phyloP scores from a whole-genome alignment of 2,113 vertebrate species.

The Rhagologus leucostigma region DNA sequence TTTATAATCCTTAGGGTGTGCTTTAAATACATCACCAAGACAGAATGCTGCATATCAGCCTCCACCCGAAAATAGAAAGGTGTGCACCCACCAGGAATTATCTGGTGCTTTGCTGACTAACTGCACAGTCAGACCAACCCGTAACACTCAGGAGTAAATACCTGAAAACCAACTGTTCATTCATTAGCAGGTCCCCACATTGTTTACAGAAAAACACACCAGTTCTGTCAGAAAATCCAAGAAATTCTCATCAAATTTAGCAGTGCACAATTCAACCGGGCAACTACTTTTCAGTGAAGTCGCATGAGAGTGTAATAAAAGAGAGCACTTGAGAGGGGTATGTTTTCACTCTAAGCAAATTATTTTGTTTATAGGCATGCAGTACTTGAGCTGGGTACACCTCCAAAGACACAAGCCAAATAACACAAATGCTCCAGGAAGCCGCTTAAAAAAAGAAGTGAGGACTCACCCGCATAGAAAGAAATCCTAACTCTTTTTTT shows the following conservation, averaged over 20 bases:
- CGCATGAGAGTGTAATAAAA: background rate
- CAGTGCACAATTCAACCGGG: background rate
- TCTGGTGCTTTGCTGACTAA: background rate
- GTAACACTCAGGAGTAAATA: background rate
- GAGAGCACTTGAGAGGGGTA: background rate
- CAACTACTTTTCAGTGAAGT: background rate
- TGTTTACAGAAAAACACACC: background rate
- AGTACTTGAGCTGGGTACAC: background rate
- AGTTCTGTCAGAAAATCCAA: background rate
- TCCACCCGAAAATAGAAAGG: background rate
- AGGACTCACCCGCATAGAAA: background rate
- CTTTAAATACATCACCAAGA: background rate
- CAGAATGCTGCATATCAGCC: constrained; percentile 4
- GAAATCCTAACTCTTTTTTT: background rate
- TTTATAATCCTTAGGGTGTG: background rate
- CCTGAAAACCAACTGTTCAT: background rate
- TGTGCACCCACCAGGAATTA: background rate
- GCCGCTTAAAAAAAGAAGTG: background rate
- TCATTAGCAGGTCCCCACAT: background rate
- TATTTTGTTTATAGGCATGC: background rate
- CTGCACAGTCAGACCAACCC: background rate
- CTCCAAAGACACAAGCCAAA: background rate
- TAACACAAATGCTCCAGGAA: background rate
- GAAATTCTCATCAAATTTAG: background rate
- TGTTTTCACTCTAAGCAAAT: background rate